These are phyloP conservation scores for Volucella inflata DNA, from an alignment of 2,888 invertebrate genomes.

Conservation along the genomic window DNA sequence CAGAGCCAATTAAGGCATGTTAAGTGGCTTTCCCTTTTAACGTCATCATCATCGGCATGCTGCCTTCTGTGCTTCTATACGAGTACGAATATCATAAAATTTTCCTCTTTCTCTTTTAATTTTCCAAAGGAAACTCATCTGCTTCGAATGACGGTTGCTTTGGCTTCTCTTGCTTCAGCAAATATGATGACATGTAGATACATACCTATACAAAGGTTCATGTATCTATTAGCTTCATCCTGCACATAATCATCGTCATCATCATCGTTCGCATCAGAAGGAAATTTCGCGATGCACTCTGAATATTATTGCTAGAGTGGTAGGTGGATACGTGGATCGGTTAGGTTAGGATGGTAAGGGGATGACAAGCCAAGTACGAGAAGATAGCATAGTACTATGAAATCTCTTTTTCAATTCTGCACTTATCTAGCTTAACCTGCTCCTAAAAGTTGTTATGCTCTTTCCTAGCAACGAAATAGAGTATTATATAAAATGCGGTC, in stretches of 20 bases:
- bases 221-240: slow-evolving; percentile 50
- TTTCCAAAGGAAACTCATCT: slow-evolving; percentile 53
- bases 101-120: slow-evolving; percentile 12
- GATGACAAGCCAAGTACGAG: not conserved
- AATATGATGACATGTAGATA: slow-evolving; percentile 35
- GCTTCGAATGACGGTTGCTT: slow-evolving; percentile 12
- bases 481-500: slow-evolving; percentile 50
- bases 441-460: slow-evolving; percentile 48
- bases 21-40: slow-evolving; percentile 76
- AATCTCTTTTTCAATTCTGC: slow-evolving; percentile 64
- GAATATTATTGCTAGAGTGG: slow-evolving; percentile 26
- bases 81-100: not conserved
- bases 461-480: slow-evolving; percentile 29
- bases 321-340: not conserved
- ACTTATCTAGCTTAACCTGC: slow-evolving; percentile 70
- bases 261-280: slow-evolving; percentile 21
- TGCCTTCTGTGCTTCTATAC: too few species aligned
- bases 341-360: not conserved
- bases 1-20: slow-evolving; percentile 74
- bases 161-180: not conserved
- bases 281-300: slow-evolving; percentile 58
- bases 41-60: slow-evolving; percentile 63
- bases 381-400: slow-evolving; percentile 23
- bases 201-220: not conserved
- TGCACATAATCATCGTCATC: slow-evolving; percentile 52